Evolutionary conservation across 2,113 vertebrate genomes (phyloP).

Genomic region (Gymnobelideus leadbeateri): DNA sequence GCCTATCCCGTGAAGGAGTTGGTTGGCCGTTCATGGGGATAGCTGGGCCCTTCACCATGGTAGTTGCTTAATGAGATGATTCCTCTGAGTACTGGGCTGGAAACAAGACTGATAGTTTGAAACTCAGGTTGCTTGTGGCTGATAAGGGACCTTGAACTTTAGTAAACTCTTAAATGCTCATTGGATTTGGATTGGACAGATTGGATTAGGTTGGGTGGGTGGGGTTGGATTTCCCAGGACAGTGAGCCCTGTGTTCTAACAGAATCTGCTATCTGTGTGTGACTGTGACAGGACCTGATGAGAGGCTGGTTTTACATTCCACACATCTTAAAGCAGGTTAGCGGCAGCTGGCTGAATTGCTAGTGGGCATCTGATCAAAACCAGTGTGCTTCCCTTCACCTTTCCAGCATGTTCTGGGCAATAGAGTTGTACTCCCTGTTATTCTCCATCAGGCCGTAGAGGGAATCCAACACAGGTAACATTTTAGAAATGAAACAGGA

Average conservation of each 20-base stretch:
- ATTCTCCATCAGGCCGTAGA: constrained; percentile 58
- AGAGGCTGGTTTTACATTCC: constrained; percentile 63
- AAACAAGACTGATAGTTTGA: not conserved
- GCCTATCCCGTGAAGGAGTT: not conserved
- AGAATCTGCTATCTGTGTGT: not conserved
- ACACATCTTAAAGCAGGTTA: constrained; percentile 67
- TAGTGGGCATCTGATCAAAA: constrained; percentile 61
- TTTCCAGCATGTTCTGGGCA: constrained; percentile 42
- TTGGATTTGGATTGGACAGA: not conserved
- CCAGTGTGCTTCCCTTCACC: constrained; percentile 23
- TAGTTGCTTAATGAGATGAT: not conserved
- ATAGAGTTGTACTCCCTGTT: constrained; percentile 54
- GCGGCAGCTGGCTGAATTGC: constrained; percentile 63
- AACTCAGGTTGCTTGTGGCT: not conserved
- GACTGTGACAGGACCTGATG: not conserved
- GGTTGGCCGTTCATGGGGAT: not conserved
- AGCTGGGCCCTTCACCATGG: not conserved
- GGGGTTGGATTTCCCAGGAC: constrained; percentile 17
- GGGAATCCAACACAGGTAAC: constrained; percentile 68
- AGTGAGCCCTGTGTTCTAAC: constrained; percentile 35
- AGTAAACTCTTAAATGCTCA: not conserved
- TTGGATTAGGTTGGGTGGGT: not conserved
- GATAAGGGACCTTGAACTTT: not conserved
- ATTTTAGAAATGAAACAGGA: constrained; percentile 64
- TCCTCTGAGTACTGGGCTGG: not conserved